Conservation (phyloP, 2,113 vertebrate genomes). For the Hemiscyllium ocellatum region DNA sequence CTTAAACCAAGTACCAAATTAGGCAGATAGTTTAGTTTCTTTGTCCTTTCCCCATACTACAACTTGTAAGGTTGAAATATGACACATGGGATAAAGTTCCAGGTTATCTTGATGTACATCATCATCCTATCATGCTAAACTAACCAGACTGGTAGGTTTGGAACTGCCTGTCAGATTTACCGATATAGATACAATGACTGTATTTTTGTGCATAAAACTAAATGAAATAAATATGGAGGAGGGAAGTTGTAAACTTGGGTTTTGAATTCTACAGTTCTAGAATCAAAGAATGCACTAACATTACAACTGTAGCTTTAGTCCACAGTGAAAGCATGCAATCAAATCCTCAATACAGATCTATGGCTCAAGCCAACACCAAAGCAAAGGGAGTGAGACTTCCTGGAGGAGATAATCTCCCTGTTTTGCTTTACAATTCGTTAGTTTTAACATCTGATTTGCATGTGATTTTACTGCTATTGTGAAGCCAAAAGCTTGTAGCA, state of each 20-base stretch:
- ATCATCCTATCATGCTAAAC: not conserved
- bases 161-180: not conserved
- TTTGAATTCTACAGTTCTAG: not conserved
- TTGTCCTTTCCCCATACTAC: not conserved
- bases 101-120: not conserved
- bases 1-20: not conserved
- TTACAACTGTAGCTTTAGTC: not conserved
- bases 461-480: not conserved
- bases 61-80: not conserved
- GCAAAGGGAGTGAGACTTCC: slow-evolving; percentile 2
- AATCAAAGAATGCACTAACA: not conserved
- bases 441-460: slow-evolving; percentile 1
- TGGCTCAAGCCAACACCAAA: not conserved
- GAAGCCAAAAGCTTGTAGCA: not conserved
- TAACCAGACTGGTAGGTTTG: not conserved
- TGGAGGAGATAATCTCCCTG: not conserved
- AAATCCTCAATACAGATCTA: not conserved
- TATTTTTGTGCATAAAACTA: not conserved
- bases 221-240: not conserved
- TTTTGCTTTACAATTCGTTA: not conserved
- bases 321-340: not conserved
- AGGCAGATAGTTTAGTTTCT: not conserved
- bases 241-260: not conserved
- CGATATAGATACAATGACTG: not conserved
- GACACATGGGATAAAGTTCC: not conserved